A percentile compares a stretch with the other conserved stretches of the same genome.
Evolutionary conservation across 1,140 invertebrate species (phyloP).

Genomic region (Drosophila bocki): DNA sequence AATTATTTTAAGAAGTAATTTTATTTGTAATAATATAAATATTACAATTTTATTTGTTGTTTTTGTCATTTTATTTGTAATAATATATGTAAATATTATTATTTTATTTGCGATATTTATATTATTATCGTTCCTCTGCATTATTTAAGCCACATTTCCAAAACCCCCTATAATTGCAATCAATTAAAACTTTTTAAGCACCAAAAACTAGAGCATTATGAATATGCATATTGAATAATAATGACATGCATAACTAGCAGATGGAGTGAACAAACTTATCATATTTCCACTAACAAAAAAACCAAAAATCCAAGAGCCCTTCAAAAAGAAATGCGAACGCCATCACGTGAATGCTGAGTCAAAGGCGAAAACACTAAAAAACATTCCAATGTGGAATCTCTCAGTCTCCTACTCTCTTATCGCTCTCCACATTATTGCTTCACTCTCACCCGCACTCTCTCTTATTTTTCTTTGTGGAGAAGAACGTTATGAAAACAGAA

Average conservation of each 20-base stretch:
- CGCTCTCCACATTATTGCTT: background rate
- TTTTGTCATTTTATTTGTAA: too few species aligned
- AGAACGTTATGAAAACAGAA: conserved; percentile 80
- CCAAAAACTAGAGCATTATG: background rate
- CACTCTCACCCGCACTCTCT: background rate
- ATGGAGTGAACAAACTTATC: conserved; percentile 49
- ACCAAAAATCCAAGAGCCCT: conserved; percentile 46
- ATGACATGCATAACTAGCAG: conserved; percentile 28
- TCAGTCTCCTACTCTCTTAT: background rate
- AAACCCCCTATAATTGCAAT: background rate
- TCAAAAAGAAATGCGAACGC: conserved; percentile 47
- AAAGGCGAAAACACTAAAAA: conserved; percentile 54
- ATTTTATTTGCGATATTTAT: too few species aligned
- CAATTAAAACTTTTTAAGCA: conserved; percentile 12
- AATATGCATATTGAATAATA: conserved; percentile 15
- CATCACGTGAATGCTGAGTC: conserved; percentile 67
- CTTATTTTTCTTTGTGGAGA: conserved; percentile 34
- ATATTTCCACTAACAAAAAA: conserved; percentile 34
- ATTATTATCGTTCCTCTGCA: too few species aligned
- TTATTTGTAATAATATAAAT: too few species aligned
- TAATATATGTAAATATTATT: too few species aligned
- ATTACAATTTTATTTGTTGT: too few species aligned
- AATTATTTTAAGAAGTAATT: too few species aligned
- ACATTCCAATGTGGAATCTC: conserved; percentile 46
- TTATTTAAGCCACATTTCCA: too few species aligned